A percentile compares a stretch with the other conserved stretches of the same genome.
Evolutionary conservation across 2,113 vertebrate species (phyloP).

Genomic region (Scatophagus argus): DNA sequence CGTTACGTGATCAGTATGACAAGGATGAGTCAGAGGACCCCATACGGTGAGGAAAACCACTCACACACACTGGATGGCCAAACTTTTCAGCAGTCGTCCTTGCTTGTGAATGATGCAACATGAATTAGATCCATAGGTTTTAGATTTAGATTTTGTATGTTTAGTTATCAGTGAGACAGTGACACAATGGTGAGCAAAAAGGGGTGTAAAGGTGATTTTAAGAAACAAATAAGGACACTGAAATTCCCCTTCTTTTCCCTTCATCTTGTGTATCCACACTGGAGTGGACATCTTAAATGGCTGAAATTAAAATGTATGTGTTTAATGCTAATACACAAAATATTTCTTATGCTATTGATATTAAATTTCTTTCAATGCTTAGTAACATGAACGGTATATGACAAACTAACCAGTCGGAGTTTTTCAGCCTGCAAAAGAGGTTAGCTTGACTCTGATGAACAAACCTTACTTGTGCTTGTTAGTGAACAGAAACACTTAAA

Average conservation of each 20-base stretch:
- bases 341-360: too few species aligned
- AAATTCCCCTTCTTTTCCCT: too few species aligned
- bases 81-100: neutral
- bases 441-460: conserved; percentile 6
- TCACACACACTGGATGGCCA: neutral
- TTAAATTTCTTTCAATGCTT: too few species aligned
- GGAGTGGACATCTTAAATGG: too few species aligned
- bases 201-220: too few species aligned
- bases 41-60: conserved; percentile 84
- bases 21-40: conserved; percentile 89
- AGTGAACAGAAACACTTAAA: conserved; percentile 17
- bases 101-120: neutral
- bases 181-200: too few species aligned
- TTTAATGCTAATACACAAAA: too few species aligned
- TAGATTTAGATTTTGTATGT: too few species aligned
- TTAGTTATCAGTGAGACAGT: too few species aligned
- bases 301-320: too few species aligned
- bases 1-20: conserved; percentile 88
- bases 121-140: neutral
- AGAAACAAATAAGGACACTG: too few species aligned
- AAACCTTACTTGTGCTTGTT: conserved; percentile 17
- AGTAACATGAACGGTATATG: neutral
- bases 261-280: too few species aligned
- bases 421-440: neutral
- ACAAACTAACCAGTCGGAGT: neutral